Base-by-base conservation (phyloP, 1,140 invertebrate species). In the Armadillidium nasatum region DNA sequence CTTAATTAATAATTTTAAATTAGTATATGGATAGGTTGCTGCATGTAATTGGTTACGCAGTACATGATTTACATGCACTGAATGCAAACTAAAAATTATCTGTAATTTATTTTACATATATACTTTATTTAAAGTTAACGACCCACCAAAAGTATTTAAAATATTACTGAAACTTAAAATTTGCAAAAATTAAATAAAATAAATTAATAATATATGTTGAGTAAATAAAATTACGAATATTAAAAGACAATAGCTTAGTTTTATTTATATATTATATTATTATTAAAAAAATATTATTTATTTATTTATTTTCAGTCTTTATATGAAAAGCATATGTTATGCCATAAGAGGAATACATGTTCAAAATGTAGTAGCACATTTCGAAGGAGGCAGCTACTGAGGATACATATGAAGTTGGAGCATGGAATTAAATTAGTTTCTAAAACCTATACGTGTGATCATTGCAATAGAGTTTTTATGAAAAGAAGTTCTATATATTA, bases 301-400 rank as follows among this genome's bases (percentile, higher is more conserved):
- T 71, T 71, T 72, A 7, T 45, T 15, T 19, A 43, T 13, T 66
- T 22, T 9, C 73, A 78, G 76, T 67, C 74, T 7, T 74, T 73
- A 44, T 74, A 33, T 19, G 43, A 46, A n/a, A 54, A 44, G 68
- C 76, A 78, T 44, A 75, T 78, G 68, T 50, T 72, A 19, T 69
- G 76, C 11, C 76, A 78, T 46, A 78, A 78, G 70, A 78, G 73
- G 44, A 78, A 78, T 66, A 54, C 71, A 19, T 78, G 76, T 22
- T 74, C 67, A 19, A 71, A 78, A 43, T 78, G 76, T 66, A 43
- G 44, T 9, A 72, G 74, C 43, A 78, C 68, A 15, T 78, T 78
- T 33, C 72, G 76, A 22, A 78, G 73, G 19, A 72, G 74, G 46
- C 73, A 78, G 69, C 73, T 74, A 23, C 21, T 78, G n/a, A 78